phyloP scores from a whole-genome alignment of 37 sponge, comb jelly and placozoan species.

The Oopsacas minuta region DNA sequence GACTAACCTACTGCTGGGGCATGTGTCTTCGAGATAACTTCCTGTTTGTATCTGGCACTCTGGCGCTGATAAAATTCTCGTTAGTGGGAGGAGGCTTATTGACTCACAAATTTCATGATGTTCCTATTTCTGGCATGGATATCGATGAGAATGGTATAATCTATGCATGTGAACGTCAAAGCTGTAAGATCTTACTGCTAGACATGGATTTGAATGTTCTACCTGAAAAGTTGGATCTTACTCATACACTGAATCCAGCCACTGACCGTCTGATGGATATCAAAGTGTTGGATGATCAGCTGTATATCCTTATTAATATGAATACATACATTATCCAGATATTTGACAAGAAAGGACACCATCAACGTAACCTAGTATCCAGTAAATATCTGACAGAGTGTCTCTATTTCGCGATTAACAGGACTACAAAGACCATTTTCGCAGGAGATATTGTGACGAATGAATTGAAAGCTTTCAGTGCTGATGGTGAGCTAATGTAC shows the following conservation, averaged over 20 bases:
- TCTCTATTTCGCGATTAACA: slow-evolving; percentile 14
- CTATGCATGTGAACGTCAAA: slow-evolving; percentile 6
- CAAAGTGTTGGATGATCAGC: background rate
- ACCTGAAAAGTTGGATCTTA: background rate
- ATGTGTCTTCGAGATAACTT: background rate
- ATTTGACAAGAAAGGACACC: background rate
- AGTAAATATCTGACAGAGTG: background rate
- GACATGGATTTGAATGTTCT: background rate
- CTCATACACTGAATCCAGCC: background rate
- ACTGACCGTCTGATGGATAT: slow-evolving; percentile 4
- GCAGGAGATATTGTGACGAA: background rate
- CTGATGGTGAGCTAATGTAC: background rate
- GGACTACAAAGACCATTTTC: background rate
- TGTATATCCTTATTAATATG: background rate
- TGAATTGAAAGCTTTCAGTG: background rate
- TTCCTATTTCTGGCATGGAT: background rate
- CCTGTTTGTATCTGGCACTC: background rate
- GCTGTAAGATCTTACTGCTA: background rate
- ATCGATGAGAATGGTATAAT: background rate
- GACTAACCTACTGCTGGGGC: background rate
- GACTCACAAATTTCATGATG: background rate
- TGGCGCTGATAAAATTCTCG: background rate
- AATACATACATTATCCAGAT: background rate
- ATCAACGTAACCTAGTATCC: background rate
- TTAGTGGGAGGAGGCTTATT: background rate